Percentiles rank a stretch among this genome's conserved stretches.
phyloP scores from a whole-genome alignment of 2,113 vertebrate genomes.

The Chinchilla lanigera region DNA sequence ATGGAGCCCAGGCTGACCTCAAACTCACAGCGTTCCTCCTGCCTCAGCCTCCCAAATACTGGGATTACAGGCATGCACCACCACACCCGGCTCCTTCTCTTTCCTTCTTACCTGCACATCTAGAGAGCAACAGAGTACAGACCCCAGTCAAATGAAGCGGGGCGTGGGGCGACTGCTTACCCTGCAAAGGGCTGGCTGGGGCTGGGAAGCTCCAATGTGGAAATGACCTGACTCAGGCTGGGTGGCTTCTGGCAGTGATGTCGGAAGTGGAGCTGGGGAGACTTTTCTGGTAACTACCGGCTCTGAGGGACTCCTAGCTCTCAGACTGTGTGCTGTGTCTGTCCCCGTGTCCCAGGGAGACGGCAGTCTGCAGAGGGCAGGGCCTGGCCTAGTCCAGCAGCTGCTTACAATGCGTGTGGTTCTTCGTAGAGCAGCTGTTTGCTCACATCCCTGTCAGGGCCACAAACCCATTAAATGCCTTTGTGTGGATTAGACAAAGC shows the following conservation, averaged over 20 bases:
- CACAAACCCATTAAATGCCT: neutral
- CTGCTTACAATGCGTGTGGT: neutral
- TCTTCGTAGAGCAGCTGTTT: constrained; percentile 26
- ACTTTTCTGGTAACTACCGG: neutral
- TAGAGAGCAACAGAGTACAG: neutral
- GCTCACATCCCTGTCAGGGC: neutral
- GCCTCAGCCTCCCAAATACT: neutral
- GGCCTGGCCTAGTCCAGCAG: neutral
- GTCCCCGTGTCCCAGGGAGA: neutral
- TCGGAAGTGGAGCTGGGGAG: neutral
- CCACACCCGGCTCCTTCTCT: neutral
- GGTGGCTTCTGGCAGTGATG: neutral
- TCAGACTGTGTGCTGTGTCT: neutral
- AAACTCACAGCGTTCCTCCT: neutral
- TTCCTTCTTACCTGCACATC: neutral
- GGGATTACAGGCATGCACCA: neutral
- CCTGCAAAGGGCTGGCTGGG: too few relatives aligned
- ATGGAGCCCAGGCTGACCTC: neutral
- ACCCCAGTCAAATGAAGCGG: neutral
- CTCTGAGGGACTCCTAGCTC: neutral
- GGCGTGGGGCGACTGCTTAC: neutral
- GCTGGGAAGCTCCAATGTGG: neutral
- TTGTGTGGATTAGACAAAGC: constrained; percentile 2
- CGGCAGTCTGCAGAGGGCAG: neutral
- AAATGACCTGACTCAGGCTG: neutral